Conservation (phyloP, 35 echinoderm and acorn worm species). For the Lytechinus variegatus region DNA sequence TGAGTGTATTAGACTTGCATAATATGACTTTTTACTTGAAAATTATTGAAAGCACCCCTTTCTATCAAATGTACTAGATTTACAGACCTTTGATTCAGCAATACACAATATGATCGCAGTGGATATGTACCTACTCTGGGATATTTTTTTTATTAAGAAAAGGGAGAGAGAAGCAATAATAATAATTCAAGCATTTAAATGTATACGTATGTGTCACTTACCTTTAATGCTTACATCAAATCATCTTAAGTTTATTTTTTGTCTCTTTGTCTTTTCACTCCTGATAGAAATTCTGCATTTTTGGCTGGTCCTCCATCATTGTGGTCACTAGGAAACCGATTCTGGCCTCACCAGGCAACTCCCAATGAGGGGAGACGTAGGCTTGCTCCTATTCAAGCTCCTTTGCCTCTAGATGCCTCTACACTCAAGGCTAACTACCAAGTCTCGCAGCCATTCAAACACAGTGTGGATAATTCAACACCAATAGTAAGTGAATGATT, state of each 20-base stretch:
- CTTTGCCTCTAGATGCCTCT: conserved; percentile 55
- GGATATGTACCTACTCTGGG: too few relatives aligned
- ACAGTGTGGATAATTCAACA: conserved; percentile 61
- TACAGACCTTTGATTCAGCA: too few relatives aligned
- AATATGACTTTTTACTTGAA: too few relatives aligned
- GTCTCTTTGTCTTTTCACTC: not conserved
- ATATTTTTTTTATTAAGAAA: too few relatives aligned
- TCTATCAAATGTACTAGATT: too few relatives aligned
- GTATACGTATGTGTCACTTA: too few relatives aligned
- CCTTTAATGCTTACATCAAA: too few relatives aligned
- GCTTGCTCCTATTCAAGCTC: conserved; percentile 72
- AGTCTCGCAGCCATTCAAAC: conserved; percentile 89
- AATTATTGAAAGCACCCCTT: too few relatives aligned
- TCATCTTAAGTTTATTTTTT: not conserved
- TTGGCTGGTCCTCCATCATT: conserved; percentile 89
- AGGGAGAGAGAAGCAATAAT: too few relatives aligned
- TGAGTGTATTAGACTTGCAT: too few relatives aligned
- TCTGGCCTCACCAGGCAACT: conserved; percentile 78
- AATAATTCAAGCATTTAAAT: too few relatives aligned
- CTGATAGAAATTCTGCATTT: conserved; percentile 80
- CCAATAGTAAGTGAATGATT: conserved; percentile 54
- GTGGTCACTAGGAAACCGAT: conserved; percentile 92
- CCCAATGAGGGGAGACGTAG: conserved; percentile 55
- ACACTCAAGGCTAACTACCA: conserved; percentile 71
- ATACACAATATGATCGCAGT: too few relatives aligned